A percentile compares a stretch with the other conserved stretches of the same genome.
Conservation (phyloP, 2,797 vertebrate species). For the Labeo calbasu region DNA sequence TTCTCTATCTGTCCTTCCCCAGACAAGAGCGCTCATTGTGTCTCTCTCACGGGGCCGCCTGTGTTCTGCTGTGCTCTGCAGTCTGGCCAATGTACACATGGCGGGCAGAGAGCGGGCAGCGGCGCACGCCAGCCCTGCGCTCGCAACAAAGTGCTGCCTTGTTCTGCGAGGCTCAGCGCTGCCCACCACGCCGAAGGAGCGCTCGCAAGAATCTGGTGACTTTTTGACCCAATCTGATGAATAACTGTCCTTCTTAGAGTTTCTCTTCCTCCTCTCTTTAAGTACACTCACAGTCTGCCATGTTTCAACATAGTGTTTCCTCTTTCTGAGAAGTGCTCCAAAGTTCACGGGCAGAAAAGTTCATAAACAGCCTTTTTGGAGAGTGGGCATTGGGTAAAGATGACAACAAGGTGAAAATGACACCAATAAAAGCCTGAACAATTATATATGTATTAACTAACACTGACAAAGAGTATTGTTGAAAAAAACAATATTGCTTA, state of each 20-base stretch:
- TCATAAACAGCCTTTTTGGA: constrained; percentile 2
- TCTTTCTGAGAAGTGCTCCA: constrained; percentile 30
- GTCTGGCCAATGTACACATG: constrained; percentile 62
- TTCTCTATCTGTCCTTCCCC: constrained; percentile 28
- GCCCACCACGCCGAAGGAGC: constrained; percentile 33
- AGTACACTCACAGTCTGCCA: constrained; percentile 50
- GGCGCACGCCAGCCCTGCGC: constrained; percentile 36
- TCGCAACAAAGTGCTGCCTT: constrained; percentile 55
- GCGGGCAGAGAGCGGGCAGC: constrained; percentile 47
- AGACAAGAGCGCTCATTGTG: constrained; percentile 64
- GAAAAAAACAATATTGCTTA: not conserved
- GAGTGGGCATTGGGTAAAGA: constrained; percentile 3
- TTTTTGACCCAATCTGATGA: constrained; percentile 50
- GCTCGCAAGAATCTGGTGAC: constrained; percentile 48
- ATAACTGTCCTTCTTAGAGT: constrained; percentile 37
- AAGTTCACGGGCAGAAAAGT: constrained; percentile 22
- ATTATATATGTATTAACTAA: not conserved
- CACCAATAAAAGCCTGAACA: not conserved
- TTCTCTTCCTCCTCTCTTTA: constrained; percentile 52
- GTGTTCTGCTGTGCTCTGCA: constrained; percentile 54
- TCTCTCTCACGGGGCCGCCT: constrained; percentile 35
- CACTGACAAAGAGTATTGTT: not conserved
- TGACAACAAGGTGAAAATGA: not conserved
- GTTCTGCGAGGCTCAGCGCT: constrained; percentile 28
- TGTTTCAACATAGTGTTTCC: constrained; percentile 31